A percentile compares a stretch with the other conserved stretches of the same genome.
Conservation (phyloP, 2,113 vertebrate species). For the Capreolus pygargus region DNA sequence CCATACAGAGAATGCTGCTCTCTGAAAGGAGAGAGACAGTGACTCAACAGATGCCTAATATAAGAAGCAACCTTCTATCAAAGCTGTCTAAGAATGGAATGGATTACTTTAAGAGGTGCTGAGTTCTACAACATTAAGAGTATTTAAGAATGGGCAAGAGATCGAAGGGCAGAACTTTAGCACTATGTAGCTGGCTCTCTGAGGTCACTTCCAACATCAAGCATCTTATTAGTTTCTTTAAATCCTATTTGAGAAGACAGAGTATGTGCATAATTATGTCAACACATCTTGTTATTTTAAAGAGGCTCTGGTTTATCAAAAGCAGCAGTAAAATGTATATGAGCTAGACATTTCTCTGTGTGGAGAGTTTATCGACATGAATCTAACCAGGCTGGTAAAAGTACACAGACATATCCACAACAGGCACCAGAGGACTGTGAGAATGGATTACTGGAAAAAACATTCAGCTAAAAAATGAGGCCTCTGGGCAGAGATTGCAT, state of each 20-base stretch:
- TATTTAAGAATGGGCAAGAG: not conserved
- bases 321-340: not conserved
- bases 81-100: not conserved
- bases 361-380: not conserved
- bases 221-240: not conserved
- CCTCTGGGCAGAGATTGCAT: not conserved
- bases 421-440: not conserved
- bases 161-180: not conserved
- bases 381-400: not conserved
- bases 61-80: not conserved
- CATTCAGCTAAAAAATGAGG: not conserved
- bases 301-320: not conserved
- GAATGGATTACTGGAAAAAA: not conserved
- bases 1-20: not conserved
- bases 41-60: not conserved
- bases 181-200: not conserved
- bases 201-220: not conserved
- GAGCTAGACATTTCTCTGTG: not conserved
- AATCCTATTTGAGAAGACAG: not conserved
- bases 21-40: not conserved
- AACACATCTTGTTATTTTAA: not conserved
- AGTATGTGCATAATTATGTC: not conserved
- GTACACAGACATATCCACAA: not conserved
- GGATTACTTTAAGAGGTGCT: not conserved
- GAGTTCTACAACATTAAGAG: not conserved